These are phyloP conservation scores for Brachynemurus nebulosus DNA, from an alignment of 2,888 invertebrate species.

Conservation along the genomic window DNA sequence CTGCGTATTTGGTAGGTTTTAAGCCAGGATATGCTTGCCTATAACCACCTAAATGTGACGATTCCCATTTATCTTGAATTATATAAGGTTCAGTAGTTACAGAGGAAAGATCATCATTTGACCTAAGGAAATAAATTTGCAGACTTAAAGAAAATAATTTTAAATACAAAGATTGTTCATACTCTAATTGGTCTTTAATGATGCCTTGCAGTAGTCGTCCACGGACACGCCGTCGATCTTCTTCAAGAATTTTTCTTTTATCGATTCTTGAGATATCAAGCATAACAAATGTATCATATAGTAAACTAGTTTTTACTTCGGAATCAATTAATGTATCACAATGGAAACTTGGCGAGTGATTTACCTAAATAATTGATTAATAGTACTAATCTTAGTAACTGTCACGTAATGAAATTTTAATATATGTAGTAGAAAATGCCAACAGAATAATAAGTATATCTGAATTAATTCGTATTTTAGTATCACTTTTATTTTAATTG, in stretches of 20 bases:
- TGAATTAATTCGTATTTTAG: no score
- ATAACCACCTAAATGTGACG: slow-evolving; percentile 62
- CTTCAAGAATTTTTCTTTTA: slow-evolving; percentile 55
- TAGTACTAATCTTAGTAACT: no score
- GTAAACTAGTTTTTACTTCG: slow-evolving; percentile 70
- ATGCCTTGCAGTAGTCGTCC: slow-evolving; percentile 51
- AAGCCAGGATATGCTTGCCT: slow-evolving; percentile 54
- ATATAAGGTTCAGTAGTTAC: not conserved
- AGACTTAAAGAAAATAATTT: no score
- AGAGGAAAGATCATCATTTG: no score
- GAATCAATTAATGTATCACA: slow-evolving; percentile 75
- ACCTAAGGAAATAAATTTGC: no score
- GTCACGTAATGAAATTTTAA: no score
- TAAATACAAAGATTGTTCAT: not conserved
- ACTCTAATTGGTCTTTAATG: slow-evolving; percentile 27
- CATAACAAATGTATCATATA: slow-evolving; percentile 64
- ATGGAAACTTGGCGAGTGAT: slow-evolving; percentile 88
- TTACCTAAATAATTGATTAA: no score
- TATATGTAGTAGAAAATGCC: no score
- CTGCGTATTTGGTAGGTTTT: slow-evolving; percentile 46
- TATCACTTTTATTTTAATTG: no score
- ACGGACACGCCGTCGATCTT: slow-evolving; percentile 58
- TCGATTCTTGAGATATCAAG: slow-evolving; percentile 63
- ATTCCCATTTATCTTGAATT: slow-evolving; percentile 53
- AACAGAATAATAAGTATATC: no score